Conservation (phyloP, 2,113 vertebrate genomes). For the Pedetes capensis region DNA sequence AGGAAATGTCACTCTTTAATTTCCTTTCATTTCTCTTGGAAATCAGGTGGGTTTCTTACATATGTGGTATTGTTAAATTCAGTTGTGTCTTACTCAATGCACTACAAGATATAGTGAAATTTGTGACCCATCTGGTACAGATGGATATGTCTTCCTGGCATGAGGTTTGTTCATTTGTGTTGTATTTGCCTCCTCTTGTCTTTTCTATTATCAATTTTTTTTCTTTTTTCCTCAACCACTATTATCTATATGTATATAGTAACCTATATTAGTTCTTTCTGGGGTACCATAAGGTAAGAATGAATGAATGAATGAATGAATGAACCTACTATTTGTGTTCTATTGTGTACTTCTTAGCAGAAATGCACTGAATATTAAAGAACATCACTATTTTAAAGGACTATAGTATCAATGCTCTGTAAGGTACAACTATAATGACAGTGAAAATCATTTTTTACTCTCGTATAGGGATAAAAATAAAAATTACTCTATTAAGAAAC, state of each 20-base stretch:
- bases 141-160: not conserved
- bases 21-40: slow-evolving; percentile 32
- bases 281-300: not conserved
- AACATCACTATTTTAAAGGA: not conserved
- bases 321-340: not conserved
- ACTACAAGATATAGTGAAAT: not conserved
- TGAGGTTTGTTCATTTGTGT: not conserved
- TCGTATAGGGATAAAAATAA: not conserved
- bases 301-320: not conserved
- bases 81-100: not conserved
- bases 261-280: not conserved
- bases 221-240: not conserved
- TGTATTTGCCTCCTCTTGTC: not conserved
- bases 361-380: not conserved
- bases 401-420: not conserved
- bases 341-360: not conserved
- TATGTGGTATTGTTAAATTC: not conserved
- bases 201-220: not conserved
- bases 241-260: not conserved
- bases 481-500: not conserved
- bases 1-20: not conserved
- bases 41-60: not conserved
- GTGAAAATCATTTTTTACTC: not conserved
- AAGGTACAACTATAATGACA: not conserved
- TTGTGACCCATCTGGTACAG: not conserved